Evolutionary conservation across 1,140 invertebrate species (phyloP).

Genomic region (Babylonia areolata): DNA sequence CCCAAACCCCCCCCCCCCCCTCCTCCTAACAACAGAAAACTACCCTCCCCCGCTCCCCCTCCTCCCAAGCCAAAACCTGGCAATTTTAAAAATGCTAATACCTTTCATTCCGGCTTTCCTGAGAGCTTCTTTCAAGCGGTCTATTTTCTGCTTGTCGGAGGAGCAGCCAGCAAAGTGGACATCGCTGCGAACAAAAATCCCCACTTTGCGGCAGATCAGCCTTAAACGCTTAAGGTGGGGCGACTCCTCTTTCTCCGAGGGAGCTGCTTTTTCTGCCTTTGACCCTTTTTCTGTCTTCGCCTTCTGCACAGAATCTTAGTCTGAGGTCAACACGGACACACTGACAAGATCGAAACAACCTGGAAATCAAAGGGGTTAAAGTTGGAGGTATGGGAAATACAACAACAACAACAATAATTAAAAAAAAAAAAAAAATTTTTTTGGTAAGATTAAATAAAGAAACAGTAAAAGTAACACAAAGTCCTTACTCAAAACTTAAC

Average conservation of each 20-base stretch:
- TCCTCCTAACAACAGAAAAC: too few relatives aligned
- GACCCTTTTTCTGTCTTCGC: background rate
- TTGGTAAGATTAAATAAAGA: too few relatives aligned
- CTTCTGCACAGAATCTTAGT: background rate
- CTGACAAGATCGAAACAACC: too few relatives aligned
- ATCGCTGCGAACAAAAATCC: conserved; percentile 33
- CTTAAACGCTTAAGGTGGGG: background rate
- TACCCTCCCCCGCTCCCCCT: too few relatives aligned
- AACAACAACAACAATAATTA: too few relatives aligned
- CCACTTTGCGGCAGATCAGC: conserved; percentile 25
- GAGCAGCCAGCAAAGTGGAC: conserved; percentile 27
- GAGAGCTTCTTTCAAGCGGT: conserved; percentile 32
- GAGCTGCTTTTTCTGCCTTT: background rate
- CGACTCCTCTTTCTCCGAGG: background rate
- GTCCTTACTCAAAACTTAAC: too few relatives aligned
- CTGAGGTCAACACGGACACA: background rate
- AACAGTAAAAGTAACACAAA: too few relatives aligned
- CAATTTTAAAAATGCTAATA: background rate
- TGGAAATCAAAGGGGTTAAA: too few relatives aligned
- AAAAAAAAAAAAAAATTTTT: too few relatives aligned
- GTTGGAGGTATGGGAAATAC: too few relatives aligned
- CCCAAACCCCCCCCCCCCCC: too few relatives aligned
- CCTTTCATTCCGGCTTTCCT: conserved; percentile 36
- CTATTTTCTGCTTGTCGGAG: conserved; percentile 19
- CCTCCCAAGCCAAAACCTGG: too few relatives aligned